Evolutionary conservation across 1,140 invertebrate species (phyloP).

Genomic region (Ruditapes philippinarum): DNA sequence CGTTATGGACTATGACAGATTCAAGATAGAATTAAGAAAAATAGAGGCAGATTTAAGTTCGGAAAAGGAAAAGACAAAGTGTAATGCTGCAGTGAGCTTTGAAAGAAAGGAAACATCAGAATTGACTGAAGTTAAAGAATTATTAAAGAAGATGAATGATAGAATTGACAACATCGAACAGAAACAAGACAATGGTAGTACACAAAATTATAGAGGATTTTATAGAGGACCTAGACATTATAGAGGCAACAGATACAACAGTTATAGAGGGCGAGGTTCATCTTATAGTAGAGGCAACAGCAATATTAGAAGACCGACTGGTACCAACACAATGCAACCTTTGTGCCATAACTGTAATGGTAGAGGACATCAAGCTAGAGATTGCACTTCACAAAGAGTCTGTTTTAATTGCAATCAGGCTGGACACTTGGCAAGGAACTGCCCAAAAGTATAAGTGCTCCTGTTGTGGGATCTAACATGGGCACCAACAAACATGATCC

Average conservation of each 20-base stretch:
- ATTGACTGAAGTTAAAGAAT: neutral
- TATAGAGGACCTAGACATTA: neutral
- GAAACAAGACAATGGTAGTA: neutral
- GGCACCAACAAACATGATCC: conserved; percentile 3
- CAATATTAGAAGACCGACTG: neutral
- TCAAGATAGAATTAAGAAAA: conserved; percentile 34
- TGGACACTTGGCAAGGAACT: conserved; percentile 13
- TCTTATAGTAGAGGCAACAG: neutral
- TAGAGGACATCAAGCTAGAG: neutral
- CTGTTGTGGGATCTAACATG: neutral
- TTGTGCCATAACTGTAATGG: neutral
- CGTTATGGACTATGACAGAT: neutral
- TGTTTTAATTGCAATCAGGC: neutral
- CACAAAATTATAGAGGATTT: neutral
- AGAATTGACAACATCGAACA: neutral
- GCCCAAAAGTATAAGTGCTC: conserved; percentile 26
- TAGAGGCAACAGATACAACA: neutral
- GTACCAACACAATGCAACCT: neutral
- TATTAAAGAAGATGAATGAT: neutral
- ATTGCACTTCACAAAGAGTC: neutral
- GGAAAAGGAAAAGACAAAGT: neutral
- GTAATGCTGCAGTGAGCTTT: neutral
- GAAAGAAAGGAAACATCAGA: neutral
- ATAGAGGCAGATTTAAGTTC: neutral
- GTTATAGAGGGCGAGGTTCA: neutral